Conservation (phyloP, 2,888 invertebrate genomes). For the Drosophila macrospina region DNA sequence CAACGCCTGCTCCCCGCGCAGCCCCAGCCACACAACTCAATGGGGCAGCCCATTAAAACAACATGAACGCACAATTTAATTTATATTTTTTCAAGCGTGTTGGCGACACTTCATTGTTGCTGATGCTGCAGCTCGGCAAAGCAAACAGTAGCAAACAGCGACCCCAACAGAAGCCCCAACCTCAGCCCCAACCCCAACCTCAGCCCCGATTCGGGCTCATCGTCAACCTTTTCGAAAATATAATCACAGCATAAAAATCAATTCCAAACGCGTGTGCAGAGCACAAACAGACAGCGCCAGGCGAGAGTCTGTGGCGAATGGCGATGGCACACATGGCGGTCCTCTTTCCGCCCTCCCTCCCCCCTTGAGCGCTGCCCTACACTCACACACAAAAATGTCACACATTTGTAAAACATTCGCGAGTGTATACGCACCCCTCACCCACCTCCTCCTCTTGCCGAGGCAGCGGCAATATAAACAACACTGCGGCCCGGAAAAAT, state of each 20-base stretch:
- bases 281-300: slow-evolving; percentile 66
- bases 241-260: slow-evolving; percentile 82
- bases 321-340: slow-evolving; percentile 29
- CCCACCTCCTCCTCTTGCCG: slow-evolving; percentile 11
- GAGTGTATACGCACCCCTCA: slow-evolving; percentile 59
- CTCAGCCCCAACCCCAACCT: slow-evolving; percentile 16
- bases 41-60: slow-evolving; percentile 73
- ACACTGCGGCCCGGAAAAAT: slow-evolving; percentile 67
- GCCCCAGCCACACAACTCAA: slow-evolving; percentile 2
- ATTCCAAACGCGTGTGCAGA: slow-evolving; percentile 77
- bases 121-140: slow-evolving; percentile 26
- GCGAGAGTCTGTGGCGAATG: slow-evolving; percentile 31
- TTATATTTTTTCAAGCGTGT: slow-evolving; percentile 79
- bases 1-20: not conserved
- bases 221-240: slow-evolving; percentile 81
- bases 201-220: slow-evolving; percentile 59
- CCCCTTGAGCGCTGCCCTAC: slow-evolving; percentile 23
- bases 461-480: slow-evolving; percentile 65
- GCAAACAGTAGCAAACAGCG: slow-evolving; percentile 44
- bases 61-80: slow-evolving; percentile 81
- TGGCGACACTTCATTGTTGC: slow-evolving; percentile 63
- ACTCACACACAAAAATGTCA: slow-evolving; percentile 77
- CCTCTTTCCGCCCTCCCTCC: slow-evolving; percentile 10
- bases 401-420: slow-evolving; percentile 81
- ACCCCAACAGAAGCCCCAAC: slow-evolving; percentile 27